Evolutionary conservation across 2,113 vertebrate genomes (phyloP).

Genomic region (Zosterops japonicus): DNA sequence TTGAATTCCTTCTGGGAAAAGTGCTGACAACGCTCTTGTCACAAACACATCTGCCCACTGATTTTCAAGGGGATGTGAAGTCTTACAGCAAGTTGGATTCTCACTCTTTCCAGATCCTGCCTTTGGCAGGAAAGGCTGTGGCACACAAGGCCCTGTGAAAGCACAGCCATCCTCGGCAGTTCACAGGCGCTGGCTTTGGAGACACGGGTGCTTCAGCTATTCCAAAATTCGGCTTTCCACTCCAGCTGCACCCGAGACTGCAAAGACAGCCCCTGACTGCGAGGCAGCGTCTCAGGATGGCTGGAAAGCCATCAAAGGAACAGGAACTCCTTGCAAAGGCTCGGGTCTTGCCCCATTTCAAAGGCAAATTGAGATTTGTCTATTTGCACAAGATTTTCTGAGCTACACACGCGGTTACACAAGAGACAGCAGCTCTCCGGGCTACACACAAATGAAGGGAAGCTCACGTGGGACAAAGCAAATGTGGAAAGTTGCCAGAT

Average conservation of each 20-base stretch:
- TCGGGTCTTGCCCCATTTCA: not conserved
- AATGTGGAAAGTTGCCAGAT: not conserved
- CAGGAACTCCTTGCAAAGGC: not conserved
- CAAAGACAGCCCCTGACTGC: not conserved
- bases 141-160: not conserved
- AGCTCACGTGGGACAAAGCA: not conserved
- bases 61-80: not conserved
- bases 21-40: not conserved
- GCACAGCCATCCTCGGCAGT: not conserved
- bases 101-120: not conserved
- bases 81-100: not conserved
- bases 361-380: not conserved
- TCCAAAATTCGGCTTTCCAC: fast-evolving
- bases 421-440: not conserved
- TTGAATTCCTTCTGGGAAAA: not conserved
- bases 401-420: not conserved
- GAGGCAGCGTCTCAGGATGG: not conserved
- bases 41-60: not conserved
- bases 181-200: not conserved
- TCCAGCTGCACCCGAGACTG: not conserved
- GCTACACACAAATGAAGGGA: not conserved
- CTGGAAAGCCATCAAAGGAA: not conserved
- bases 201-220: not conserved
- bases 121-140: not conserved
- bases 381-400: not conserved